phyloP scores from a whole-genome alignment of 2,888 invertebrate species.

The Limnephilus marmoratus region DNA sequence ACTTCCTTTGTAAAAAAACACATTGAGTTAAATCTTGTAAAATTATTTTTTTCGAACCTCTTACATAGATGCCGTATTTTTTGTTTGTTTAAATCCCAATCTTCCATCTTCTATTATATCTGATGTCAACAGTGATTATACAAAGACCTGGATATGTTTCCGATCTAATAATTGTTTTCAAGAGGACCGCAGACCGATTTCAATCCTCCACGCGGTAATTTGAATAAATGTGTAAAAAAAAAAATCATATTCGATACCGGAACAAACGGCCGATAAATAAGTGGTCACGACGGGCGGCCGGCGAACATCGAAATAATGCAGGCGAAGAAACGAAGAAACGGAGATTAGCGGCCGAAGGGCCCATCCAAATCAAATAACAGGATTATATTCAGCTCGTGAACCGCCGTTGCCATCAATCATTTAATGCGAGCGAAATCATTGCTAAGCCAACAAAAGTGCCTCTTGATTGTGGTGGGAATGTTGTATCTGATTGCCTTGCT shows the following conservation, averaged over 20 bases:
- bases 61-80: no score
- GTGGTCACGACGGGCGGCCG: slow-evolving; percentile 23
- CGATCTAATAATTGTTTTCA: background rate
- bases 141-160: background rate
- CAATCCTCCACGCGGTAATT: background rate
- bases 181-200: background rate
- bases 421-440: slow-evolving; percentile 7
- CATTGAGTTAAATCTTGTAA: background rate
- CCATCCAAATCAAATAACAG: background rate
- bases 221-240: background rate
- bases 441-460: background rate
- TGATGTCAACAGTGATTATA: background rate
- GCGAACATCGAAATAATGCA: slow-evolving; percentile 17
- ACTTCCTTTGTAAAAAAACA: background rate
- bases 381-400: slow-evolving; percentile 6
- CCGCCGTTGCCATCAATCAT: slow-evolving; percentile 3
- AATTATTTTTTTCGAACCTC: background rate
- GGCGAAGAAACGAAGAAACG: background rate
- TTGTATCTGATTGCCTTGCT: no score
- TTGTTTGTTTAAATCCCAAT: no score
- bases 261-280: slow-evolving; percentile 19
- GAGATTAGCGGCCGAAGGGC: background rate
- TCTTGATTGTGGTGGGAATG: background rate
- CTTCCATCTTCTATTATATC: no score
- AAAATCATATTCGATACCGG: background rate